Evolutionary conservation across 2,888 invertebrate species (phyloP).

Genomic region (Lasioglossum leucozonium): DNA sequence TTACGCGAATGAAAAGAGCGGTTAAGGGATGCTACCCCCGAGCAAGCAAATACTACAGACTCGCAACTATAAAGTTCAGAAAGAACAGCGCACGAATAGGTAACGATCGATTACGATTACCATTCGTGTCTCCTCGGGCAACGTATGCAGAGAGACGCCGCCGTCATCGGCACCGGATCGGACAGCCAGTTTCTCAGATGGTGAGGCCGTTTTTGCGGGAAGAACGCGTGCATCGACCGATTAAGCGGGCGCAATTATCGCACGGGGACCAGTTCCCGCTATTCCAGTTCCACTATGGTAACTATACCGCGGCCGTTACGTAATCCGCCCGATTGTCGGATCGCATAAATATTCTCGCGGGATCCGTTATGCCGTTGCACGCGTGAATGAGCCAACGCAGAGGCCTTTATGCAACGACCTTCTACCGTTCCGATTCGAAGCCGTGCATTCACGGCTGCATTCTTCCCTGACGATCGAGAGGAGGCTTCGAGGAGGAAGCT

Average conservation of each 20-base stretch:
- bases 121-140: neutral
- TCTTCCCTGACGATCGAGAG: conserved; percentile 33
- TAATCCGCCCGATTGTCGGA: conserved; percentile 75
- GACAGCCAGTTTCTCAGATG: conserved; percentile 54
- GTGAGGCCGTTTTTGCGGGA: conserved; percentile 56
- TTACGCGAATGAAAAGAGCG: too few relatives aligned
- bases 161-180: conserved; percentile 41
- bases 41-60: neutral
- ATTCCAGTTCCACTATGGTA: conserved; percentile 78
- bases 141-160: conserved; percentile 28
- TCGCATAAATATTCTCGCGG: conserved; percentile 74
- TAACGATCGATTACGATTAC: neutral
- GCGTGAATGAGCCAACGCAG: conserved; percentile 59
- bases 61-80: neutral
- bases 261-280: conserved; percentile 80
- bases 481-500: conserved; percentile 18
- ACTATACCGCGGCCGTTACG: conserved; percentile 66
- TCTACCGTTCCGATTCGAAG: conserved; percentile 41
- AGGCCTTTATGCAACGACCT: conserved; percentile 53
- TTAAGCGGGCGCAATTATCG: conserved; percentile 78
- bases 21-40: neutral
- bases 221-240: conserved; percentile 74
- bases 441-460: conserved; percentile 39
- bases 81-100: too few relatives aligned
- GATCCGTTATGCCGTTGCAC: conserved; percentile 73